Evolutionary conservation across 1,140 invertebrate species (phyloP).

Genomic region (Temnothorax longispinosus): DNA sequence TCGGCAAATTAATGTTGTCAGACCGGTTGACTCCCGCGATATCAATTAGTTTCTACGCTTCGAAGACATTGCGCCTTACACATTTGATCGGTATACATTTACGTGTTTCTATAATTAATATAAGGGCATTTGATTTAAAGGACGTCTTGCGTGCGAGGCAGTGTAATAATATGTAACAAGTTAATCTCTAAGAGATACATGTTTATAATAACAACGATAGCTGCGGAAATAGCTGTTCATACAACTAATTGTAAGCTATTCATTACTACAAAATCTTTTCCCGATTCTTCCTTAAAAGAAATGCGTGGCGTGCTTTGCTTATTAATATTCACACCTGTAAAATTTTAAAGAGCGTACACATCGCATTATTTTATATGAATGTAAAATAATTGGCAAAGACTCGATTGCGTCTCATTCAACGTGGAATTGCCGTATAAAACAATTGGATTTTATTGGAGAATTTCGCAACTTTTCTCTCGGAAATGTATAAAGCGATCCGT

Average conservation of each 20-base stretch:
- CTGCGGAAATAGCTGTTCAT: background rate
- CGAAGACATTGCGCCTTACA: slow-evolving; percentile 34
- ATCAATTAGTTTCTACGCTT: slow-evolving; percentile 39
- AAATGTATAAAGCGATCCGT: background rate
- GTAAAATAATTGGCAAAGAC: background rate
- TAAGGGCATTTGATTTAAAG: background rate
- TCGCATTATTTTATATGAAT: background rate
- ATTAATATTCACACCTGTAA: background rate
- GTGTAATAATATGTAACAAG: slow-evolving; percentile 8
- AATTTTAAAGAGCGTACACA: background rate
- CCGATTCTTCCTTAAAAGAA: background rate
- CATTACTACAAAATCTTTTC: background rate
- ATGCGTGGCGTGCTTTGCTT: background rate
- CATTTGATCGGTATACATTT: slow-evolving; percentile 37
- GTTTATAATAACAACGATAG: background rate
- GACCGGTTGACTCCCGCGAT: slow-evolving; percentile 34
- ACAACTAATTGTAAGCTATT: background rate
- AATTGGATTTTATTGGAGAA: background rate
- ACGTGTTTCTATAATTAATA: slow-evolving; percentile 18
- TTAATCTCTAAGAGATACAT: background rate
- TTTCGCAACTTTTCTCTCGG: background rate
- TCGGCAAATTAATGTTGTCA: slow-evolving; percentile 61
- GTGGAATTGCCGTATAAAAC: background rate
- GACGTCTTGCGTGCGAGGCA: background rate
- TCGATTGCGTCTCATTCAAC: background rate